These are phyloP conservation scores for Erpornis zantholeuca DNA, from an alignment of 2,113 vertebrate species.

Conservation along the genomic window DNA sequence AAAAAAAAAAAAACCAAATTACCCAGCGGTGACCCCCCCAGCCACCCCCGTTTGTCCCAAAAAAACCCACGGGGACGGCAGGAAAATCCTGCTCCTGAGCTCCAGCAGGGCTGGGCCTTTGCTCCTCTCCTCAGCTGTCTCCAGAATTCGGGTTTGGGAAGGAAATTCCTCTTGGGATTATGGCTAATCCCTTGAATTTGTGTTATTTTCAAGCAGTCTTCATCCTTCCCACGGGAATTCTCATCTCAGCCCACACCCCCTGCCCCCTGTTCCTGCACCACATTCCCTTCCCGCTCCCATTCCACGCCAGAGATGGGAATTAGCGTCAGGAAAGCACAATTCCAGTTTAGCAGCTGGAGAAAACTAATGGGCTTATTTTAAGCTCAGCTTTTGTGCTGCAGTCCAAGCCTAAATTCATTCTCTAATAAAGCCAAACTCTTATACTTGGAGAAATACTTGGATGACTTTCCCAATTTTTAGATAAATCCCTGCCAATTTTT, in stretches of 20 bases:
- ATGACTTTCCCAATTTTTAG: not conserved
- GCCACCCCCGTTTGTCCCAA: fast-evolving
- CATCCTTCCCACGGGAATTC: fast-evolving
- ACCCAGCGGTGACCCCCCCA: fast-evolving
- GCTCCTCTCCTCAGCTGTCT: not conserved
- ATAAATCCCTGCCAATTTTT: not conserved
- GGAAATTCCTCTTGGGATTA: not conserved
- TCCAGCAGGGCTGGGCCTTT: fast-evolving
- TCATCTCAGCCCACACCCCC: not conserved
- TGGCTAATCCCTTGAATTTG: fast-evolving
- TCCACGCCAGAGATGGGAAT: not conserved
- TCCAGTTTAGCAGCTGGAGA: not conserved
- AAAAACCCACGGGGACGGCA: fast-evolving
- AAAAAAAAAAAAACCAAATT: not conserved
- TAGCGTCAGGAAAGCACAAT: not conserved
- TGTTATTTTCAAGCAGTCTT: not conserved
- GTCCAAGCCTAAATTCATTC: not conserved
- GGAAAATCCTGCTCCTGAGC: not conserved
- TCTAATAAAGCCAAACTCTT: not conserved
- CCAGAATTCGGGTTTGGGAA: not conserved
- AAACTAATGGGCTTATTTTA: not conserved
- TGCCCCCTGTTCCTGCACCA: fast-evolving
- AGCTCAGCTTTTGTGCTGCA: not conserved
- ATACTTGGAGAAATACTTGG: not conserved
- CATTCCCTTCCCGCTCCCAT: not conserved